These are phyloP conservation scores for Pangasianodon hypophthalmus DNA, from an alignment of 2,113 vertebrate species.

Conservation along the genomic window DNA sequence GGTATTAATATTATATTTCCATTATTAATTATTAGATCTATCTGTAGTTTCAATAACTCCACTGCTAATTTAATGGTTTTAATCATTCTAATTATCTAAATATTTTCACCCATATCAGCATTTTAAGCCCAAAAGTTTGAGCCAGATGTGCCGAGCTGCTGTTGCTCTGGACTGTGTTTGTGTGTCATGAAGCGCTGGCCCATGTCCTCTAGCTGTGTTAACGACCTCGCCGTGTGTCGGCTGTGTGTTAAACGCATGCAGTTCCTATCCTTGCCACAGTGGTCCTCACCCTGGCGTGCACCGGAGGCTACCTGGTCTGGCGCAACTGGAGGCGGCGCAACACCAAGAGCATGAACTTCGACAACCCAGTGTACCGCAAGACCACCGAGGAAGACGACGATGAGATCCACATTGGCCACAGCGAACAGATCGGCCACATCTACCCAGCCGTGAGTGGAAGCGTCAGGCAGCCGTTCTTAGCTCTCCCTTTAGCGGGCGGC, in stretches of 20 bases:
- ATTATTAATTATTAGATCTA: not conserved
- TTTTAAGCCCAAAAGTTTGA: not conserved
- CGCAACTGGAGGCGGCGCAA: conserved; percentile 98
- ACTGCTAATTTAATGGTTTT: not conserved
- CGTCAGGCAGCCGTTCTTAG: conserved; percentile 74
- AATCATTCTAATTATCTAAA: not conserved
- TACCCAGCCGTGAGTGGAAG: conserved; percentile 93
- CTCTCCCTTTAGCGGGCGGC: conserved; percentile 73
- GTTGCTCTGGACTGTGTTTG: conserved; percentile 21
- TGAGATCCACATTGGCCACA: conserved; percentile 92
- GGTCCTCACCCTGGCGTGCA: conserved; percentile 88
- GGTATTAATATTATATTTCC: not conserved
- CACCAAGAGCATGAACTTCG: conserved; percentile 99
- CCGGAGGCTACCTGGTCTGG: conserved; percentile 94
- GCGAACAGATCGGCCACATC: conserved; percentile 92
- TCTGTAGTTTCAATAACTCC: not conserved
- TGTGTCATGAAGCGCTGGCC: conserved; percentile 67
- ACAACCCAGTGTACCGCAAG: conserved; percentile 97
- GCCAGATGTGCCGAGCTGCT: conserved; percentile 5
- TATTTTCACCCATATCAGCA: not conserved
- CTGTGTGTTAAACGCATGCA: conserved; percentile 82
- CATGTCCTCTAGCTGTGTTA: conserved; percentile 78
- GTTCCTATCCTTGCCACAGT: conserved; percentile 85
- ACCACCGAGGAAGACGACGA: conserved; percentile 96
- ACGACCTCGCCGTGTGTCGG: conserved; percentile 76